Evolutionary conservation across 2,797 vertebrate genomes (phyloP).

Genomic region (Gymnopithys bicolor): DNA sequence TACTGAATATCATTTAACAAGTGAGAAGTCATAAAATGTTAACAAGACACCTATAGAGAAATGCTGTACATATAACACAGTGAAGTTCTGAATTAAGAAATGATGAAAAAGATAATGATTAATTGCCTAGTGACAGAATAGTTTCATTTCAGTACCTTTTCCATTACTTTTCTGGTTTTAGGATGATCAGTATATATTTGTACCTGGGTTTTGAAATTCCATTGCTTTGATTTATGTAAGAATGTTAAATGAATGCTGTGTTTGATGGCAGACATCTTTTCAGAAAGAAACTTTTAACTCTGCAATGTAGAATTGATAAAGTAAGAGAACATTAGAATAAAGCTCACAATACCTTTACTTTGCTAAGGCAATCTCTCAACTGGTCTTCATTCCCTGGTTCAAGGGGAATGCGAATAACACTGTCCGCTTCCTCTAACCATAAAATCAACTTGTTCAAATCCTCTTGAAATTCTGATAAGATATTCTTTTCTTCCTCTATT

Average conservation of each 20-base stretch:
- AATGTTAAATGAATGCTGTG: not conserved
- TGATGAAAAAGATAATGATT: not conserved
- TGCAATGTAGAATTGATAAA: not conserved
- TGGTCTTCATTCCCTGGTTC: slow-evolving; percentile 86
- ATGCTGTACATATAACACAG: not conserved
- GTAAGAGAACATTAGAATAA: not conserved
- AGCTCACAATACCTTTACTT: slow-evolving; percentile 87
- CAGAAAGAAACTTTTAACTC: not conserved
- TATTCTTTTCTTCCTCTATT: slow-evolving; percentile 84
- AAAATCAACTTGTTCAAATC: slow-evolving; percentile 86
- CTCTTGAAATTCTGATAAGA: slow-evolving; percentile 84
- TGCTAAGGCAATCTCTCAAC: slow-evolving; percentile 85
- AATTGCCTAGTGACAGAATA: not conserved
- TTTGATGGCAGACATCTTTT: not conserved
- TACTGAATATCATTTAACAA: not conserved
- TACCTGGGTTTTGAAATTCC: not conserved
- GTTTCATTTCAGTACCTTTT: not conserved
- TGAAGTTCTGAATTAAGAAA: not conserved
- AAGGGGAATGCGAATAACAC: slow-evolving; percentile 74
- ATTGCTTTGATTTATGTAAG: not conserved
- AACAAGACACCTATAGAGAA: not conserved
- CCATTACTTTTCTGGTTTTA: not conserved
- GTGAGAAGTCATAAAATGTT: not conserved
- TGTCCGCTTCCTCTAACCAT: slow-evolving; percentile 89
- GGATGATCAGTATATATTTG: not conserved